These are phyloP conservation scores for Phyllotis vaccarum DNA, from an alignment of 2,797 vertebrate genomes.

Conservation along the genomic window DNA sequence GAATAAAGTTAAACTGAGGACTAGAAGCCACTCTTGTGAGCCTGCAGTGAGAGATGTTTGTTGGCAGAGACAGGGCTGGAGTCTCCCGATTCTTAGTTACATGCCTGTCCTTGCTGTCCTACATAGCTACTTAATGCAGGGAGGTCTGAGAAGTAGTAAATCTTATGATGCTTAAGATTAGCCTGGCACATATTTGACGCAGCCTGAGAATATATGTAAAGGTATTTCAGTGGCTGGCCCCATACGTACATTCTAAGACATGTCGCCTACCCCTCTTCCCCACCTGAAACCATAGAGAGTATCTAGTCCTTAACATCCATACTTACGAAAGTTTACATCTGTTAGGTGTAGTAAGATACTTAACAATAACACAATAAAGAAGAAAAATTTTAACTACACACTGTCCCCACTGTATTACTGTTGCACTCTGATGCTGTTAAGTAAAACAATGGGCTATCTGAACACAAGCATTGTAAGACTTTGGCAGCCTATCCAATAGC, in stretches of 20 bases:
- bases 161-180: conserved; percentile 33
- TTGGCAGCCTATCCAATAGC: too few relatives aligned
- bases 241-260: background rate
- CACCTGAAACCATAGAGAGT: background rate
- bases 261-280: background rate
- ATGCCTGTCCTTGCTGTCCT: background rate
- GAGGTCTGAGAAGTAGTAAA: background rate
- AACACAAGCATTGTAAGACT: background rate
- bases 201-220: background rate
- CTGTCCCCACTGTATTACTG: background rate
- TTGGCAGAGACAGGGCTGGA: background rate
- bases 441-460: background rate
- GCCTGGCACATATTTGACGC: background rate
- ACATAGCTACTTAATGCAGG: background rate
- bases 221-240: background rate
- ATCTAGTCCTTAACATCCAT: background rate
- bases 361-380: background rate
- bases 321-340: background rate
- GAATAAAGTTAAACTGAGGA: conserved; percentile 1
- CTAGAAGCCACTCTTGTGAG: background rate
- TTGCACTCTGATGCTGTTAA: background rate
- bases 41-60: background rate
- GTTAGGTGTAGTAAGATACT: background rate
- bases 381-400: background rate
- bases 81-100: background rate